Evolutionary conservation across 2,888 invertebrate species (phyloP).

Genomic region (Drosophila ustulata): DNA sequence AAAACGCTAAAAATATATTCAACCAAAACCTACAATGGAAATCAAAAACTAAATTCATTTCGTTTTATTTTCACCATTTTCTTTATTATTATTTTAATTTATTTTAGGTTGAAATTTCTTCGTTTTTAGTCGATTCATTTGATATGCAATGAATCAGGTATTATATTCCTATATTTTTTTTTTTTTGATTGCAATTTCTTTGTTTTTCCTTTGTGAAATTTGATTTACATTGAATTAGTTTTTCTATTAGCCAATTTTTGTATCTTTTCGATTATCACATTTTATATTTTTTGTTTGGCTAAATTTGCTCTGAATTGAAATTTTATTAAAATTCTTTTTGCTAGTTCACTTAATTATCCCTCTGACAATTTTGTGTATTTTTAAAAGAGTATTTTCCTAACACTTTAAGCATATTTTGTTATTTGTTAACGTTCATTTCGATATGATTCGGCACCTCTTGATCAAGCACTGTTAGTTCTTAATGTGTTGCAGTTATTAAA

Average conservation of each 20-base stretch:
- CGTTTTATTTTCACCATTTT: constrained; percentile 1
- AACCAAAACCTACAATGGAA: constrained; percentile 5
- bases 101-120: background rate
- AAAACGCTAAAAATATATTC: constrained; percentile 35
- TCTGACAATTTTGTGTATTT: background rate
- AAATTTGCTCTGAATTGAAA: too few species aligned
- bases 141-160: too few species aligned
- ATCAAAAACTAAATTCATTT: constrained; percentile 1
- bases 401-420: background rate
- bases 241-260: too few species aligned
- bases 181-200: background rate
- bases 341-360: too few species aligned
- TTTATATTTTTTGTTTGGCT: too few species aligned
- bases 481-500: constrained; percentile 58
- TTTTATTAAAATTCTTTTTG: too few species aligned
- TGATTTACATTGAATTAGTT: too few species aligned
- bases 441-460: constrained; percentile 46
- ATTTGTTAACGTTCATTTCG: constrained; percentile 23
- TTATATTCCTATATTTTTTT: too few species aligned
- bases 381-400: background rate
- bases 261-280: too few species aligned
- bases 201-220: too few species aligned
- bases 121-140: background rate
- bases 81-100: background rate
- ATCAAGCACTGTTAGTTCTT: constrained; percentile 53